A percentile compares a stretch with the other conserved stretches of the same genome.
Conservation (phyloP, 2,888 invertebrate species). For the Podotricha telesiphe region DNA sequence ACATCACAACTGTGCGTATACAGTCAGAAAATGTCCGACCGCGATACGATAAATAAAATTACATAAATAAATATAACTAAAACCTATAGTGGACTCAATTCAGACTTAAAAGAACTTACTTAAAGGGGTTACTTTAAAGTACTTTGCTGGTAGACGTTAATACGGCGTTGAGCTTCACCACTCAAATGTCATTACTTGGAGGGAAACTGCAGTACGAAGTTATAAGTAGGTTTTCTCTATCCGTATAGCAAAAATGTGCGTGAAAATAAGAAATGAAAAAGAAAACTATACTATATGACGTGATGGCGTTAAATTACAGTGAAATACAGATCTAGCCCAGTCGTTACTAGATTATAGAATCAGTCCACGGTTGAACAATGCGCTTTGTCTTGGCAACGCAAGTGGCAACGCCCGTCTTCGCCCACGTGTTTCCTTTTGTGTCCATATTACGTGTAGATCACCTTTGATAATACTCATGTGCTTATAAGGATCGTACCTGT, state of each 20-base stretch:
- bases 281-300: neutral
- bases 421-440: conserved; percentile 40
- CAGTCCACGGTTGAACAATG: conserved; percentile 15
- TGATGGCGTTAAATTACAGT: conserved; percentile 2
- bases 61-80: too few relatives aligned
- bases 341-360: conserved; percentile 14
- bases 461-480: neutral
- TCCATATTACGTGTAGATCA: conserved; percentile 13
- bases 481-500: neutral
- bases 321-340: conserved; percentile 12
- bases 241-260: neutral
- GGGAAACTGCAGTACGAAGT: too few relatives aligned
- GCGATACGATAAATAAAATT: too few relatives aligned
- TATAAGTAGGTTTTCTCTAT: too few relatives aligned
- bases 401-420: conserved; percentile 19
- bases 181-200: too few relatives aligned
- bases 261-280: neutral
- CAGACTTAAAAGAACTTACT: too few relatives aligned
- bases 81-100: too few relatives aligned
- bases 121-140: too few relatives aligned
- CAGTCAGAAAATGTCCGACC: too few relatives aligned
- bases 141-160: too few relatives aligned
- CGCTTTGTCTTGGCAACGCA: conserved; percentile 21
- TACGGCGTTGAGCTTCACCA: too few relatives aligned
- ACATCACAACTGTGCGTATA: too few relatives aligned